phyloP scores from a whole-genome alignment of 2,797 vertebrate genomes.

The Pipistrellus nathusii region DNA sequence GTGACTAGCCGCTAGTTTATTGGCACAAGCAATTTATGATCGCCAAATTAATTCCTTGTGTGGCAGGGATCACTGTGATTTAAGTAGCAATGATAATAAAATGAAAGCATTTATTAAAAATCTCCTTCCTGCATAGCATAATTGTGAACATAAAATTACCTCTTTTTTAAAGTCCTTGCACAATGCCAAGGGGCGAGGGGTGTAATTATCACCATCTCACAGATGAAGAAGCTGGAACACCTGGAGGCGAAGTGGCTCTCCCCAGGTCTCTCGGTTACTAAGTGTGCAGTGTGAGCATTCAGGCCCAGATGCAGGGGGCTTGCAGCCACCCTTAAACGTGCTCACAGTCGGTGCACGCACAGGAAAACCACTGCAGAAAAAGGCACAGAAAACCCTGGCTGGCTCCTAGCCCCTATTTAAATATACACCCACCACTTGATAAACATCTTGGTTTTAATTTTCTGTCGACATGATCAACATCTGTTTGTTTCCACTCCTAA shows the following conservation, averaged over 20 bases:
- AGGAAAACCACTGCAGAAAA: constrained; percentile 7
- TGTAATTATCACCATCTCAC: constrained; percentile 44
- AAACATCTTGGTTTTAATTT: constrained; percentile 64
- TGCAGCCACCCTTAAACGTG: not conserved
- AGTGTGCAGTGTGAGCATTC: not conserved
- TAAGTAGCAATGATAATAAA: constrained; percentile 53
- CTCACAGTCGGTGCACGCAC: not conserved
- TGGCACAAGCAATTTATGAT: not conserved
- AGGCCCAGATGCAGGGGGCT: not conserved
- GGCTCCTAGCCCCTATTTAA: not conserved
- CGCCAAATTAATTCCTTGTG: not conserved
- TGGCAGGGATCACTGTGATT: not conserved
- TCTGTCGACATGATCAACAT: constrained; percentile 49
- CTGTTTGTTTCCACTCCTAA: constrained; percentile 60
- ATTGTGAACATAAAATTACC: constrained; percentile 60
- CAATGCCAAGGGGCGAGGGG: not conserved
- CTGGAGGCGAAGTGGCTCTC: not conserved
- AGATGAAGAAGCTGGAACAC: not conserved
- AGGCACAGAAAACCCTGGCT: not conserved
- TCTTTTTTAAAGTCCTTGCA: not conserved
- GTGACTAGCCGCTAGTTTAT: not conserved
- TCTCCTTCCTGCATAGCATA: constrained; percentile 38
- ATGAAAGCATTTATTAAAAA: constrained; percentile 59
- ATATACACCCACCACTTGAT: not conserved
- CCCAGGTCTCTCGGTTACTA: not conserved